phyloP scores from a whole-genome alignment of 2,888 invertebrate genomes.

The Gari tellinella region DNA sequence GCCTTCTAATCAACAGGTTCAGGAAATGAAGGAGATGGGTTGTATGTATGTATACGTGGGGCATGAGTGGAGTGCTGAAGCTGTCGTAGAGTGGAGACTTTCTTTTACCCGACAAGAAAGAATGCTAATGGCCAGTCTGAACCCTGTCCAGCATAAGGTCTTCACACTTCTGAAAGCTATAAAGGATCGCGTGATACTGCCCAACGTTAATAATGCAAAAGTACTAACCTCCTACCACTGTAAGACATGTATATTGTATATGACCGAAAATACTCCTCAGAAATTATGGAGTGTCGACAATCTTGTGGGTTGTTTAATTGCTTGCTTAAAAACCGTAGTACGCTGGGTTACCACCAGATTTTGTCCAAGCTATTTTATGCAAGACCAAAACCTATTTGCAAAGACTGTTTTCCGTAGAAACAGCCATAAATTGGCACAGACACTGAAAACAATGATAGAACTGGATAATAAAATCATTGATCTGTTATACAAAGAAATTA shows the following conservation, averaged over 20 bases:
- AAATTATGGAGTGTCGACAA: background rate
- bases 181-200: slow-evolving; percentile 11
- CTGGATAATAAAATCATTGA: too few species aligned
- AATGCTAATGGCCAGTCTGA: slow-evolving; percentile 27
- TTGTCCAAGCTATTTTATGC: slow-evolving; percentile 10
- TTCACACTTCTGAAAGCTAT: slow-evolving; percentile 27
- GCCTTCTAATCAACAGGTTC: background rate
- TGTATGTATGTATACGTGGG: slow-evolving; percentile 5
- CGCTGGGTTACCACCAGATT: background rate
- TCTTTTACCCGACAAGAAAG: slow-evolving; percentile 21
- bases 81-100: slow-evolving; percentile 22
- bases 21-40: background rate
- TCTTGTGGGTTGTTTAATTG: background rate
- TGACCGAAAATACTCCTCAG: background rate
- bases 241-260: background rate
- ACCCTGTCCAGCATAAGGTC: slow-evolving; percentile 18
- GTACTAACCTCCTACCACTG: slow-evolving; percentile 5
- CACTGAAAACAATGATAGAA: too few species aligned
- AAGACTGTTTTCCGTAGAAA: too few species aligned
- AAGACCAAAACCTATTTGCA: slow-evolving; percentile 6
- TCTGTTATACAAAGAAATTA: too few species aligned
- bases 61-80: slow-evolving; percentile 1
- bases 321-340: background rate
- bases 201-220: background rate
- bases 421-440: too few species aligned